Evolutionary conservation across 2,888 invertebrate species (phyloP).

Genomic region (Criorhina ranunculi): DNA sequence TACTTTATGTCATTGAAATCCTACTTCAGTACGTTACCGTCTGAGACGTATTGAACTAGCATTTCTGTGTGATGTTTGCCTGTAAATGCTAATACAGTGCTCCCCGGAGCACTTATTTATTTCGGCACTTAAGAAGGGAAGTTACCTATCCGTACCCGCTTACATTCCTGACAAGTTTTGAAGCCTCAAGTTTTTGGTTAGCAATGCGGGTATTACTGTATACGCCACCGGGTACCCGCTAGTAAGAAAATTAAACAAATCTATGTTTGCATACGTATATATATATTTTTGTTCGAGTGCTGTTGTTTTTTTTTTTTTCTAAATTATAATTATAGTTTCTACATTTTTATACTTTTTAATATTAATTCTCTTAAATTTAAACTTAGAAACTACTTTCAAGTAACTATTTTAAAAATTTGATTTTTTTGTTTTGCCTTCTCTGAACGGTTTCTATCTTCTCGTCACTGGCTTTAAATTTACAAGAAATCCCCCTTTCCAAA

Average conservation of each 20-base stretch:
- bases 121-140: too few relatives aligned
- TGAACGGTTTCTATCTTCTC: background rate
- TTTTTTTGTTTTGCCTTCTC: slow-evolving; percentile 30
- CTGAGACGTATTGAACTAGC: too few relatives aligned
- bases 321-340: slow-evolving; percentile 55
- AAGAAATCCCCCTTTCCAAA: slow-evolving; percentile 62
- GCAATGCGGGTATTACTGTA: too few relatives aligned
- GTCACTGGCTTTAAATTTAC: slow-evolving; percentile 72
- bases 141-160: too few relatives aligned
- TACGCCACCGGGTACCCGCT: too few relatives aligned
- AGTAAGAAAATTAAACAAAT: background rate
- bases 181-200: too few relatives aligned
- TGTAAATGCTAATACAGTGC: too few relatives aligned
- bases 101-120: too few relatives aligned
- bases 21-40: too few relatives aligned
- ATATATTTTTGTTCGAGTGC: slow-evolving; percentile 72
- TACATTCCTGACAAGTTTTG: too few relatives aligned
- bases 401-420: slow-evolving; percentile 65
- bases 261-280: slow-evolving; percentile 54
- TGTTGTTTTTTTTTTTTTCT: slow-evolving; percentile 42
- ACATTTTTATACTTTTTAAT: slow-evolving; percentile 40
- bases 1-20: too few relatives aligned
- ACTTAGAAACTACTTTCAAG: slow-evolving; percentile 48
- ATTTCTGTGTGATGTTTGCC: too few relatives aligned
- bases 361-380: slow-evolving; percentile 49